Evolutionary conservation across 2,113 vertebrate genomes (phyloP).

Genomic region (Harpagus bidentatus): DNA sequence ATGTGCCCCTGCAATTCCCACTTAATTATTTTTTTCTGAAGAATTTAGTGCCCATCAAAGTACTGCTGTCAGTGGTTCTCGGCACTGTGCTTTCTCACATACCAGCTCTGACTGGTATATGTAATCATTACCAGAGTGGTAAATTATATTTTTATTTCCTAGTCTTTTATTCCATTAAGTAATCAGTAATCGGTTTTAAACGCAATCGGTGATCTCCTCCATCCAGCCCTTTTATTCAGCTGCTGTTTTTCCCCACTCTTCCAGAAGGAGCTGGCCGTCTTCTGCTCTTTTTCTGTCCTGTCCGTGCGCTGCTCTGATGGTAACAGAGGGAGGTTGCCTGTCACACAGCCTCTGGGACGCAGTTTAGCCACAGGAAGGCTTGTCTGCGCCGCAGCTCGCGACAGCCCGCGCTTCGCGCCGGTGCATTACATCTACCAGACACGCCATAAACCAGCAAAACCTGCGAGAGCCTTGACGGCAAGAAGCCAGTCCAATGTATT

Average conservation of each 20-base stretch:
- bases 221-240: neutral
- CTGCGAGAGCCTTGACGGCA: neutral
- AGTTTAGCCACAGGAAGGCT: neutral
- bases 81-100: neutral
- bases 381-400: rapidly evolving
- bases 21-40: neutral
- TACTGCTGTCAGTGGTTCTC: neutral
- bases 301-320: neutral
- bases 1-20: neutral
- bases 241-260: neutral
- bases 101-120: neutral
- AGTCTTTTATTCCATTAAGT: neutral
- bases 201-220: neutral
- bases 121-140: neutral
- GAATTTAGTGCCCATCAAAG: neutral
- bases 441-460: neutral
- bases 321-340: neutral
- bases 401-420: rapidly evolving
- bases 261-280: neutral
- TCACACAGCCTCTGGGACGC: neutral
- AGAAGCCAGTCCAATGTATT: neutral
- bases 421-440: neutral
- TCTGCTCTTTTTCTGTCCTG: neutral
- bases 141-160: neutral
- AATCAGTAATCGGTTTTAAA: neutral